Conservation (phyloP, 1,140 invertebrate genomes). For the Neuroterus valhalla region DNA sequence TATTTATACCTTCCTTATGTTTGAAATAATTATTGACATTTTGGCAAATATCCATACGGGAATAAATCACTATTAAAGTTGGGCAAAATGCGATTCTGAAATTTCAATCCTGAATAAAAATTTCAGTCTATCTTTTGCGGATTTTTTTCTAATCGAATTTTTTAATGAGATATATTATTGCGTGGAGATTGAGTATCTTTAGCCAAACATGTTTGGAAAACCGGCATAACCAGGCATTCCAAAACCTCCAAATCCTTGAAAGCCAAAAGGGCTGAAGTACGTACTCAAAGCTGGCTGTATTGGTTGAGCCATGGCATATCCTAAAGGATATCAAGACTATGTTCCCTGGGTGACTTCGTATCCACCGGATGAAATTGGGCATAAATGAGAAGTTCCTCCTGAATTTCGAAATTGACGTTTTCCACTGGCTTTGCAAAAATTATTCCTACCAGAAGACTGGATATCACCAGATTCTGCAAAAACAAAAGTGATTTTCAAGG, state of each 20-base stretch:
- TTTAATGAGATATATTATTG: no score
- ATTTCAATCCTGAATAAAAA: no score
- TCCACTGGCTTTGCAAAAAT: constrained; percentile 22
- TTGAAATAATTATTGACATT: no score
- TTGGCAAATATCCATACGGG: no score
- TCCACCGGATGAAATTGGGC: background rate
- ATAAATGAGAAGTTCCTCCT: constrained; percentile 18
- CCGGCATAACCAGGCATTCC: constrained; percentile 21
- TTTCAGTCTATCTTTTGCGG: no score
- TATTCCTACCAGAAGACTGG: background rate
- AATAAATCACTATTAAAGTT: no score
- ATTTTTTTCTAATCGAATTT: no score
- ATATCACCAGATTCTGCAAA: constrained; percentile 6
- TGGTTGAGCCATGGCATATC: constrained; percentile 4
- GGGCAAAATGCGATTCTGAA: no score
- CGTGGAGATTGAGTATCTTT: background rate
- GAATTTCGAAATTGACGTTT: constrained; percentile 15
- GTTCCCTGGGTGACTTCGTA: background rate
- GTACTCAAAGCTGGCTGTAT: background rate
- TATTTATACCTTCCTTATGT: background rate
- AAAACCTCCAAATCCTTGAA: constrained; percentile 18
- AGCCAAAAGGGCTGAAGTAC: constrained; percentile 17
- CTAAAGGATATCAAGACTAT: no score
- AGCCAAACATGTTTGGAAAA: constrained; percentile 24
- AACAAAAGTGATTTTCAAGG: background rate